Percentiles rank a stretch among this genome's conserved stretches.
Conservation (phyloP, 2,113 vertebrate genomes). For the Urocynchramus pylzowi region DNA sequence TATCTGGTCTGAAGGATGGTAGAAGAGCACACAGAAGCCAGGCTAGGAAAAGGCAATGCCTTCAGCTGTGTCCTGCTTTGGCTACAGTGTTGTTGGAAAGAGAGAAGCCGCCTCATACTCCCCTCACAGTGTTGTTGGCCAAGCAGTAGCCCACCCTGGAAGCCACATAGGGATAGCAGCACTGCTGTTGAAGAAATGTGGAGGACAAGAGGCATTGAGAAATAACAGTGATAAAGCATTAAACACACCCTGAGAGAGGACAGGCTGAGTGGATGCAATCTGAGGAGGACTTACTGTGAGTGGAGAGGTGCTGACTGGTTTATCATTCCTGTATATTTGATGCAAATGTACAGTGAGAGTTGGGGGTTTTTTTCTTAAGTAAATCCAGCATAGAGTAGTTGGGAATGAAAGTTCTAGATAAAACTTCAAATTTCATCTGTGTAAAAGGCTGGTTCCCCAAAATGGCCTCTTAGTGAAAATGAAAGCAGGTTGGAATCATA, state of each 20-base stretch:
- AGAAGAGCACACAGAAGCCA: not conserved
- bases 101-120: not conserved
- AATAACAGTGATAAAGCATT: not conserved
- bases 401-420: not conserved
- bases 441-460: not conserved
- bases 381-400: not conserved
- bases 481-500: not conserved
- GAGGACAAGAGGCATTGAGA: not conserved
- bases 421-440: not conserved
- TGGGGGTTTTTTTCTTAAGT: not conserved
- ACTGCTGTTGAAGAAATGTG: not conserved
- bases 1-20: not conserved
- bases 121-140: not conserved
- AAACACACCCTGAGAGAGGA: not conserved
- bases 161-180: accelerated
- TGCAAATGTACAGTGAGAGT: not conserved
- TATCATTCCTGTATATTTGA: not conserved
- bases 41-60: not conserved
- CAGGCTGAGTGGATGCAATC: not conserved
- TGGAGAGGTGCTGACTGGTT: not conserved
- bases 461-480: not conserved
- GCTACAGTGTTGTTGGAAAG: not conserved
- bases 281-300: not conserved
- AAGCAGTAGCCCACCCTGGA: not conserved
- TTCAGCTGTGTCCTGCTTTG: not conserved